Evolutionary conservation across 2,888 invertebrate species (phyloP), one percentile per base, ranked within the genome.

Genomic region (Malacosoma neustria): DNA sequence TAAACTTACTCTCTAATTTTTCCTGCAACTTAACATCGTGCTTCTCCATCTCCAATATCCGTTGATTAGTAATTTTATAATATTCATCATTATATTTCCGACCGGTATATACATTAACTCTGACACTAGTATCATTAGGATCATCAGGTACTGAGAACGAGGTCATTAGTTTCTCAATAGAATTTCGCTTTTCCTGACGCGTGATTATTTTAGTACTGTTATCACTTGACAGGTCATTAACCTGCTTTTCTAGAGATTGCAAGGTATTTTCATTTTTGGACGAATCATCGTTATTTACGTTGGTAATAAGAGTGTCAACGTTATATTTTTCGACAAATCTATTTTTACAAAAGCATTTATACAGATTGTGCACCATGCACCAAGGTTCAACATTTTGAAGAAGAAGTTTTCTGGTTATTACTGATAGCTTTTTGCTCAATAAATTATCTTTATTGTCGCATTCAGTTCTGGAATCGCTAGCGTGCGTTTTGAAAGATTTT

Each of bases 331-430:
- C 51, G 9, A 58, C 62, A 51, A 77, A 76, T 57, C 56, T 73
- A 1, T 88, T 87, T 46, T 86, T 86, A 57, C 92, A 92, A 61
- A 88, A 88, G 64, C 92, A 92, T 56, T 89, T 88, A 51, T 92
- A 91, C 34, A 89, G 61, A 49, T 87, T 77, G 57, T 92, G 92
- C 2, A 88, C 76, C 87, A 91, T 88, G 51, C 92, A 92, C 81
- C 87, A 91, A 1, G 89, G 88, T 42, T 89, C 87, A 33, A 91
- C 57, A 51, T 88, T 85, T 14, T 72, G 55, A 42, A 63, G 69
- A 43, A 66, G 58, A 30, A 84, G 41, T 48, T 68, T 77, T 22
- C 55, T 38, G 33, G 51, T 51, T 11, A 61, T 41, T 29, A 84
- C 42, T 35, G 61, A 57, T 32, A 76, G 46, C 5, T 50, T 34